Evolutionary conservation across 2,113 vertebrate genomes (phyloP).

Genomic region (Epinephelus lanceolatus): DNA sequence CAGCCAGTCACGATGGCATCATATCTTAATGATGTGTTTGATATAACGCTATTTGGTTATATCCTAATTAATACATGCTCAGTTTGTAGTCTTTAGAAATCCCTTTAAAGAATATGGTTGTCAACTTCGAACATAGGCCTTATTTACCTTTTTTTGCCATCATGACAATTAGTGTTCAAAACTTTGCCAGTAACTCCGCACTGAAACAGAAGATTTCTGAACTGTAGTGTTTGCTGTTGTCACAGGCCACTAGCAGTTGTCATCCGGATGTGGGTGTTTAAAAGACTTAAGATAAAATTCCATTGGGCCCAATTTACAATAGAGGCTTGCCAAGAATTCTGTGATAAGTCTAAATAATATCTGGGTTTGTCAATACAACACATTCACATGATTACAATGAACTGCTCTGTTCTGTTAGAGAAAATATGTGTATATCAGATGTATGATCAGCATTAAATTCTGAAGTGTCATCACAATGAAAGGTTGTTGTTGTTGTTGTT

Average conservation of each 20-base stretch:
- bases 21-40: background rate
- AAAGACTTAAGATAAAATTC: background rate
- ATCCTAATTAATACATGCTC: background rate
- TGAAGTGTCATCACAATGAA: background rate
- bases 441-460: background rate
- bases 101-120: background rate
- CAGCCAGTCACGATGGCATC: background rate
- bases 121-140: background rate
- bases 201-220: background rate
- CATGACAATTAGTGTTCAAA: background rate
- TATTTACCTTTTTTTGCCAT: background rate
- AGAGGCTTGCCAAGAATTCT: background rate
- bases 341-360: slow-evolving; percentile 7
- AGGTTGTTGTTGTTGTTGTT: background rate
- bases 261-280: background rate
- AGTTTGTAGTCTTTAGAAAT: background rate
- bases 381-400: background rate
- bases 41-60: background rate
- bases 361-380: background rate
- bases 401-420: background rate
- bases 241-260: background rate
- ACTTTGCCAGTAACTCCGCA: background rate
- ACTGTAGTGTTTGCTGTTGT: background rate
- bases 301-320: background rate
- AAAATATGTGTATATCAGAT: background rate